Percentiles rank a stretch among this genome's conserved stretches.
Evolutionary conservation across 2,113 vertebrate genomes (phyloP).

Genomic region (Helogale parvula): DNA sequence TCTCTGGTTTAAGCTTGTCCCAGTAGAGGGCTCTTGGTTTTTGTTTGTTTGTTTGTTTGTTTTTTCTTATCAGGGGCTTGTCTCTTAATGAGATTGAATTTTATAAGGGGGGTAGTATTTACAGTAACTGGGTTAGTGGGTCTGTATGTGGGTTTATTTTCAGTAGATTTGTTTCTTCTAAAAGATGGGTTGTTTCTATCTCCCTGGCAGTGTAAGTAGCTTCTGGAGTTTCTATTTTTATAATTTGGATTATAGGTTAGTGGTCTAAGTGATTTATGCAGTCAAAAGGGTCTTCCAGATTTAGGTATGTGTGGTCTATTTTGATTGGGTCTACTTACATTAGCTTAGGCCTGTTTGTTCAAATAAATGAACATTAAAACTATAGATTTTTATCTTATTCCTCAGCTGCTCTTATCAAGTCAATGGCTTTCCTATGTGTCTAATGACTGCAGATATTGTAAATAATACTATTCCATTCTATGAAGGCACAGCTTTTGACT

Average conservation of each 20-base stretch:
- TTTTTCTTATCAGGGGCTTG: neutral
- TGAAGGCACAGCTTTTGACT: neutral
- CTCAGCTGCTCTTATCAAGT: neutral
- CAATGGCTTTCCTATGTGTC: neutral
- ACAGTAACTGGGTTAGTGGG: neutral
- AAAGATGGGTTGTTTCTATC: neutral
- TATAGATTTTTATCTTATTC: neutral
- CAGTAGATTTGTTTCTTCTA: neutral
- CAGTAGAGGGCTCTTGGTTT: neutral
- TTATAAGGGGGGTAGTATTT: neutral
- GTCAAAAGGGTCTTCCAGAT: neutral
- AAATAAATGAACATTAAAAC: neutral
- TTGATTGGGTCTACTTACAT: neutral
- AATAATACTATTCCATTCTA: neutral
- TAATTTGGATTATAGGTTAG: neutral
- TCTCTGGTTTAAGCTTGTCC: neutral
- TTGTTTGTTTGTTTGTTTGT: neutral
- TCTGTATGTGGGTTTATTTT: neutral
- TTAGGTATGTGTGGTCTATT: neutral
- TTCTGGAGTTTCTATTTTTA: neutral
- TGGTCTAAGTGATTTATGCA: neutral
- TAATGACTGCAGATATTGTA: neutral
- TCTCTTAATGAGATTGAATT: neutral
- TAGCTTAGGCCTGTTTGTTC: neutral
- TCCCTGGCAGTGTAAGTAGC: neutral